Evolutionary conservation across 1,140 invertebrate species (phyloP).

Genomic region (Hyles euphorbiae): DNA sequence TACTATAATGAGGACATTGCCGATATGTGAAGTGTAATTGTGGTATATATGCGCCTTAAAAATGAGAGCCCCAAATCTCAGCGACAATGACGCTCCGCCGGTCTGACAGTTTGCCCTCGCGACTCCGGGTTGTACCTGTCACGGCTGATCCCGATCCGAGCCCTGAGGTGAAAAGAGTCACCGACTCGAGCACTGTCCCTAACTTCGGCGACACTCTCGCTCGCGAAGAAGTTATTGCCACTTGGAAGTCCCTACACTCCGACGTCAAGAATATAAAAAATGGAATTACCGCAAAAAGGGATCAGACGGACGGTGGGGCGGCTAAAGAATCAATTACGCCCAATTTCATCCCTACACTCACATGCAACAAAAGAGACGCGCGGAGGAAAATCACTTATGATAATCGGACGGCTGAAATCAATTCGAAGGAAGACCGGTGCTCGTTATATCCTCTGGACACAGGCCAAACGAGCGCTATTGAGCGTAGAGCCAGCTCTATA

Average conservation of each 20-base stretch:
- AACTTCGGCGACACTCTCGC: slow-evolving; percentile 40
- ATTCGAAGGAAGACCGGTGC: slow-evolving; percentile 36
- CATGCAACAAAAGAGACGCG: slow-evolving; percentile 35
- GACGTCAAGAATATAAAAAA: slow-evolving; percentile 68
- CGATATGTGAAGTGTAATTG: slow-evolving; percentile 19
- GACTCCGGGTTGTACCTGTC: slow-evolving; percentile 38
- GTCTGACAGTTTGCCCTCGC: slow-evolving; percentile 62
- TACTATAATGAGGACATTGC: not conserved
- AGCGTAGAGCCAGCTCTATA: slow-evolving; percentile 33
- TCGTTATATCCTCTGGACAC: slow-evolving; percentile 47
- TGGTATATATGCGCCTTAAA: slow-evolving; percentile 28
- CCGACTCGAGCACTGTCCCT: slow-evolving; percentile 50
- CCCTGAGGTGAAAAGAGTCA: slow-evolving; percentile 33
- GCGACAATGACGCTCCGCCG: slow-evolving; percentile 60
- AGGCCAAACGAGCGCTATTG: slow-evolving; percentile 33
- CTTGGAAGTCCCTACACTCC: slow-evolving; percentile 65
- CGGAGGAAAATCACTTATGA: slow-evolving; percentile 54
- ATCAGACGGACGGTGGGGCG: slow-evolving; percentile 22
- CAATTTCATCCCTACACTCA: slow-evolving; percentile 32
- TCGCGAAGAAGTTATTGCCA: slow-evolving; percentile 62
- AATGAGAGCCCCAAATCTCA: slow-evolving; percentile 43
- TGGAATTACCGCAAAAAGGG: slow-evolving; percentile 45
- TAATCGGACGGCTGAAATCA: slow-evolving; percentile 34
- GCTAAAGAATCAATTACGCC: slow-evolving; percentile 40
- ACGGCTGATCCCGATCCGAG: slow-evolving; percentile 22